phyloP scores from a whole-genome alignment of 2,888 invertebrate species.

The Pheosia gnoma region DNA sequence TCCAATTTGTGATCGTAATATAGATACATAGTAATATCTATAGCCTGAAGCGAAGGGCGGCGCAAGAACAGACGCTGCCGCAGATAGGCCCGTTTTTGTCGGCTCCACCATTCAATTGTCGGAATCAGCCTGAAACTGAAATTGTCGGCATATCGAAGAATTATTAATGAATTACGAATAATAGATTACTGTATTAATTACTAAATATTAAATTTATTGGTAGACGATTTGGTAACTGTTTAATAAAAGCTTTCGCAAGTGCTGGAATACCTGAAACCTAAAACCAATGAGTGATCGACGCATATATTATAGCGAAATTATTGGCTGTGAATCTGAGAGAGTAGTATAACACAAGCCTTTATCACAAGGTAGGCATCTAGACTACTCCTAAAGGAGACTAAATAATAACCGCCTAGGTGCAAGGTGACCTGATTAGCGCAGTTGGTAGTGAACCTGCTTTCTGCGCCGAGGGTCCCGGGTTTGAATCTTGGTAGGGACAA shows the following conservation, averaged over 20 bases:
- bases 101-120: neutral
- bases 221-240: neutral
- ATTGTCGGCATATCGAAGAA: slow-evolving; percentile 1
- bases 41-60: neutral
- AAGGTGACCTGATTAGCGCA: too few relatives aligned
- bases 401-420: too few relatives aligned
- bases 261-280: neutral
- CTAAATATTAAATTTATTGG: slow-evolving; percentile 3
- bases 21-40: neutral
- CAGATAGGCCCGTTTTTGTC: slow-evolving; percentile 22
- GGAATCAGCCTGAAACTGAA: slow-evolving; percentile 1
- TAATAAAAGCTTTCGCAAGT: neutral
- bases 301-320: neutral
- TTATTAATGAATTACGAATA: slow-evolving; percentile 4
- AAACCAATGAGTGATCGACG: neutral
- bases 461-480: too few relatives aligned
- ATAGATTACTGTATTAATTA: slow-evolving; percentile 2
- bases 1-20: neutral
- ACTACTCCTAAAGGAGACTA: too few relatives aligned
- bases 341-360: too few relatives aligned
- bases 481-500: too few relatives aligned
- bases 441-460: too few relatives aligned
- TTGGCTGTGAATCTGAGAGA: neutral
- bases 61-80: neutral
- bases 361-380: too few relatives aligned